These are phyloP conservation scores for Caranx ignobilis DNA, from an alignment of 2,113 vertebrate species.

Conservation along the genomic window DNA sequence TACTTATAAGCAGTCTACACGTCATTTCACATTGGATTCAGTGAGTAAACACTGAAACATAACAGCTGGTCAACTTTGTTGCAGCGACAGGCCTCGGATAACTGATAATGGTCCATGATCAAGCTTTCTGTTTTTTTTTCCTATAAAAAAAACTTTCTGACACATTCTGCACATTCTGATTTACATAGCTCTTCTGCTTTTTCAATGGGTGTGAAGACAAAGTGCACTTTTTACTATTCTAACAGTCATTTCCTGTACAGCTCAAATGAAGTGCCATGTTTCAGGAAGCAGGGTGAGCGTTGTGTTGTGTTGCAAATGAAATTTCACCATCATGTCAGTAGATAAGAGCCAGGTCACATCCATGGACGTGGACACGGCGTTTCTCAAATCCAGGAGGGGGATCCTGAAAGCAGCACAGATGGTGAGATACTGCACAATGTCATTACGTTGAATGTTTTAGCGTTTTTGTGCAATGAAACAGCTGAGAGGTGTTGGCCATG, in stretches of 20 bases:
- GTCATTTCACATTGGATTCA: background rate
- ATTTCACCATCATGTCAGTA: slow-evolving; percentile 13
- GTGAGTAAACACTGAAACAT: too few species aligned
- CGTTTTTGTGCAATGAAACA: background rate
- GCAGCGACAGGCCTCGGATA: too few species aligned
- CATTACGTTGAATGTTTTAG: background rate
- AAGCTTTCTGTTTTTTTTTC: background rate
- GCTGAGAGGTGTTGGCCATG: background rate
- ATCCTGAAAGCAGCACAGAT: slow-evolving; percentile 77
- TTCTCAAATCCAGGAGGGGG: slow-evolving; percentile 77
- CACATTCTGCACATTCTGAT: too few species aligned
- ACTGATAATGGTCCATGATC: background rate
- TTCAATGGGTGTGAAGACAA: slow-evolving; percentile 6
- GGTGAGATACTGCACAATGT: slow-evolving; percentile 66
- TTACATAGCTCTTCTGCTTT: background rate
- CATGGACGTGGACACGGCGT: slow-evolving; percentile 69
- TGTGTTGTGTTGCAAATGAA: slow-evolving; percentile 11
- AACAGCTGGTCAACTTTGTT: too few species aligned
- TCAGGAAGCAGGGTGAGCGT: slow-evolving; percentile 42
- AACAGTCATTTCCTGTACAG: slow-evolving; percentile 55
- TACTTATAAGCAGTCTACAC: background rate
- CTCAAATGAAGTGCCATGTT: slow-evolving; percentile 52
- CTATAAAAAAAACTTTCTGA: background rate
- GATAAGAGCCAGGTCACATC: background rate
- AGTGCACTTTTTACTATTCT: background rate